Base-by-base conservation (phyloP, 2,888 invertebrate genomes). In the Ypsolopha sequella region DNA sequence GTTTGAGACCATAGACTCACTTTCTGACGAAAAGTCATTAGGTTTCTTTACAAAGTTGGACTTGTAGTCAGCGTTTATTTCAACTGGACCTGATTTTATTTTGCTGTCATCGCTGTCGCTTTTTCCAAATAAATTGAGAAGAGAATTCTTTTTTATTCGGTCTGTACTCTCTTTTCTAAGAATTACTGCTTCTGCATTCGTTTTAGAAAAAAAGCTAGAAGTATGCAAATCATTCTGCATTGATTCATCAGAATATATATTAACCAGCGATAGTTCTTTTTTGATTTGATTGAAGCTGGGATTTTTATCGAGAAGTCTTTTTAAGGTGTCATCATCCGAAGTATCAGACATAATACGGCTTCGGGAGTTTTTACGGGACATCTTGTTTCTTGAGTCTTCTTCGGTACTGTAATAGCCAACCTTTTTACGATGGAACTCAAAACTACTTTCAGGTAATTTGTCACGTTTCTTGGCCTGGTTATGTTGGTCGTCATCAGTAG, bases 281-380 rank as follows among this genome's bases (percentile, higher is more conserved):
- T 91, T 91, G 1, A 89, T 76, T 51, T 88, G 74, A 50, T 65
- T 67, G 6, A 73, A 64, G 58, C 66, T 76, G 33, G 74, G 76
- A 58, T 75, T 78, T 61, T 73, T 88, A 55, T 80, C 80, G 36
- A 80, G 60, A 60, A 87, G 84, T 61, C 88, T 88, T 61, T 89
- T 89, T 10, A 87, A 82, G 41, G 73, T 80, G 46, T 91, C 91
- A 51, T 93, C 92, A 59, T 93, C 93, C 39, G 93, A 93, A 1
- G 93, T 92, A 65, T 95, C 95, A 8, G 93, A 94, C 54, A 92
- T 90, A 53, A 95, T 93, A 33, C 93, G 89, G 24, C 92, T 90
- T 59, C 92, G 84, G 0, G 92, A 92, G 61, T 91, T 90, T 66
- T 93, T 92, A 52, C 92, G 88, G 1, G 90, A 81, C 1, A 89